Evolutionary conservation across 2,888 invertebrate genomes (phyloP), one percentile per base, ranked within the genome.

Genomic region (Agonopterix arenella): DNA sequence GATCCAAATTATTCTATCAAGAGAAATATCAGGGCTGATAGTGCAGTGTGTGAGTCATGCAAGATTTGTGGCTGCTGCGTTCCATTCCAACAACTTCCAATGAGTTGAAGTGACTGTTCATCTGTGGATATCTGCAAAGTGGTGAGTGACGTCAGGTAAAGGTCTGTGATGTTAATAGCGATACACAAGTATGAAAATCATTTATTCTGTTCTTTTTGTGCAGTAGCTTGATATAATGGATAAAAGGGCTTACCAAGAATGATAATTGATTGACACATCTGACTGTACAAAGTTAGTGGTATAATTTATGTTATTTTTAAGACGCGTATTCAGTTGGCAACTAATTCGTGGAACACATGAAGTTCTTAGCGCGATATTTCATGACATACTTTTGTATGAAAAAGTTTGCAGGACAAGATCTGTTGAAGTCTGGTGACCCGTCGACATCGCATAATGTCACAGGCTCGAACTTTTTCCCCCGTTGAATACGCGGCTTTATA

Each of bases 171-270:
- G 58, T 57, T 52, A 50, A 53, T 36, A 52, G 53, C 52, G 62
- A 47, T 28, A 48, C 43, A 46, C 47, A 46, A 54, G 57, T 56
- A 53, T 55, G 58, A 53, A 56, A 49, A 38, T 8, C 58, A 57
- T 62, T 63, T 56, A 58, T 59, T 53, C 56, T 64, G 57, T 61
- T 61, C 48, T 68, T 70, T 68, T 64, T 73, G 64, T 71, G 61
- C 70, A 71, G 68, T 73, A 68, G 68, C 67, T 60, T 65, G 53
- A 57, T 54, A 60, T 62, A 64, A 56, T 62, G 65, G 58, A 61
- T 66, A 50, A 63, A 63, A 64, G 64, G 68, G 56, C 68, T 67
- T 66, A 62, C 63, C 70, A 71, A 74, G 73, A 64, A 59, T 76
- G 76, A 58, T 63, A 62, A 67, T 51, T 50, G 47, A 11, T 28